phyloP scores from a whole-genome alignment of 2,888 invertebrate species.

The Ecdyonurus torrentis region DNA sequence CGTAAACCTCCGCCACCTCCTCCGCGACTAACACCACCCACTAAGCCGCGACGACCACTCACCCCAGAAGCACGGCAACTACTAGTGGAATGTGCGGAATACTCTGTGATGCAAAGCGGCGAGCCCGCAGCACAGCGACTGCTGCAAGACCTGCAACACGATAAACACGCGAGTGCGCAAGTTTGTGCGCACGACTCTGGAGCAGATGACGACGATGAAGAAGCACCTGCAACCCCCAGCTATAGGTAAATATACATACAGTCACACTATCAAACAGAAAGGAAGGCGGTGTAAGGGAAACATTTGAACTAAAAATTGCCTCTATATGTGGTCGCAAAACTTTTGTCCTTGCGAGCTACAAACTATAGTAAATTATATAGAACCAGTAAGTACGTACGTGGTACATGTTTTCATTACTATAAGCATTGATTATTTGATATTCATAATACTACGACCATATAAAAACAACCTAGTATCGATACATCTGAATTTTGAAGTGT shows the following conservation, averaged over 20 bases:
- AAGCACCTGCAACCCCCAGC: neutral
- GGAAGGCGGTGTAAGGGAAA: too few species aligned
- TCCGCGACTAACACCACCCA: neutral
- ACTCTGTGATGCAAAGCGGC: slow-evolving; percentile 18
- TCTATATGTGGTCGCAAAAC: too few species aligned
- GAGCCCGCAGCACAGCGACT: slow-evolving; percentile 13
- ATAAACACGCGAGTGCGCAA: neutral
- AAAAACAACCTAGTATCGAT: too few species aligned
- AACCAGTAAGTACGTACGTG: too few species aligned
- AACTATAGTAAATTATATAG: too few species aligned
- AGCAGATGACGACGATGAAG: slow-evolving; percentile 1
- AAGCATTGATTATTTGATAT: too few species aligned
- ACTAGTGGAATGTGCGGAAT: slow-evolving; percentile 22
- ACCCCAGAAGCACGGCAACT: slow-evolving; percentile 17
- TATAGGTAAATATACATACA: neutral
- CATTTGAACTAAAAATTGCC: too few species aligned
- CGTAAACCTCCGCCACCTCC: slow-evolving; percentile 6
- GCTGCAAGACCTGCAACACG: slow-evolving; percentile 12
- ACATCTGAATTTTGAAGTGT: too few species aligned
- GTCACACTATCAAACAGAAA: too few species aligned
- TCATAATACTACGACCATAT: too few species aligned
- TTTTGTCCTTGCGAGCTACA: too few species aligned
- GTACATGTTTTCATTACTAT: too few species aligned
- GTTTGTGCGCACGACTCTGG: neutral
- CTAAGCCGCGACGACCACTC: neutral